phyloP scores from a whole-genome alignment of 2,113 vertebrate species.

The Zootoca vivipara region DNA sequence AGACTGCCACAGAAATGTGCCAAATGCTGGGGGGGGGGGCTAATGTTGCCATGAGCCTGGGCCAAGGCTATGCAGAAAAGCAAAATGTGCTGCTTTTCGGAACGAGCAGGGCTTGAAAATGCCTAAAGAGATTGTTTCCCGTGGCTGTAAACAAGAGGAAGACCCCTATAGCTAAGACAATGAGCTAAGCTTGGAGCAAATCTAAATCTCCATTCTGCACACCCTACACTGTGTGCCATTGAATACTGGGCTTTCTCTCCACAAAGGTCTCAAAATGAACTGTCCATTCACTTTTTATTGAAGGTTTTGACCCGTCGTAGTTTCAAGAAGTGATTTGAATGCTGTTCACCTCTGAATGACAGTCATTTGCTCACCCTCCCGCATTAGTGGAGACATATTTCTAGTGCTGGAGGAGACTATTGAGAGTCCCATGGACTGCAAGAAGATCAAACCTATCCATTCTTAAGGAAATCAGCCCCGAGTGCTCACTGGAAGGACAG shows the following conservation, averaged over 20 bases:
- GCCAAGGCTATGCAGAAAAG: not conserved
- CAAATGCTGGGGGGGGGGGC: not conserved
- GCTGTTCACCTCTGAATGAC: not conserved
- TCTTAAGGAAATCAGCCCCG: too few relatives aligned
- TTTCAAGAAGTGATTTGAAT: not conserved
- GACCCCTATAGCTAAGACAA: not conserved
- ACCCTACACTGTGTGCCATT: not conserved
- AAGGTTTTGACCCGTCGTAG: not conserved
- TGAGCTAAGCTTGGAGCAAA: not conserved
- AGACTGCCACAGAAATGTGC: conserved; percentile 1
- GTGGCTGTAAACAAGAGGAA: not conserved
- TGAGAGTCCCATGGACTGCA: too few relatives aligned
- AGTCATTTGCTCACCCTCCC: conserved; percentile 9
- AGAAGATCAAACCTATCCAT: too few relatives aligned
- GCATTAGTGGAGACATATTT: not conserved
- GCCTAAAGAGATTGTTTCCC: not conserved
- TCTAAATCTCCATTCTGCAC: not conserved
- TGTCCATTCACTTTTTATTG: not conserved
- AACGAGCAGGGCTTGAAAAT: not conserved
- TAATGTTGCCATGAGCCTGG: not conserved
- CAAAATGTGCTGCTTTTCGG: not conserved
- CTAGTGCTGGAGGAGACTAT: too few relatives aligned
- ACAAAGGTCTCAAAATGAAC: not conserved
- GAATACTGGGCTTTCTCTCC: not conserved
- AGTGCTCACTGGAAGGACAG: too few relatives aligned